phyloP scores from a whole-genome alignment of 1,140 invertebrate species.

The Saccostrea cuccullata region DNA sequence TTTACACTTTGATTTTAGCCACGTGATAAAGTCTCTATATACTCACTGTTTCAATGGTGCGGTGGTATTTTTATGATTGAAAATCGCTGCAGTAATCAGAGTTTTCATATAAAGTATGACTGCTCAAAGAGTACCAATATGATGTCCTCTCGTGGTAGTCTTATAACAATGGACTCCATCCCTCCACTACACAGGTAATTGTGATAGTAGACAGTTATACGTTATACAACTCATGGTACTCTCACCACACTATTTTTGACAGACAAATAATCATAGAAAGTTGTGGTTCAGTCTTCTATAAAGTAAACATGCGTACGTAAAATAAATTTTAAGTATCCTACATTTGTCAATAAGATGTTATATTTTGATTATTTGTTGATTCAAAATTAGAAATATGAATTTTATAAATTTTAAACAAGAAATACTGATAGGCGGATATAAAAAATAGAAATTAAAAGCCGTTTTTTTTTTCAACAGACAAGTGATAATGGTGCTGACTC shows the following conservation, averaged over 20 bases:
- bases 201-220: slow-evolving; percentile 91
- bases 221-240: slow-evolving; percentile 40
- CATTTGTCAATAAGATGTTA: no score
- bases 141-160: slow-evolving; percentile 93
- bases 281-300: no score
- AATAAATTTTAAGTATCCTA: not conserved
- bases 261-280: no score
- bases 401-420: no score
- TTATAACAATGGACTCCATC: slow-evolving; percentile 95
- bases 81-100: slow-evolving; percentile 92
- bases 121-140: slow-evolving; percentile 98
- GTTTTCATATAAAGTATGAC: slow-evolving; percentile 97
- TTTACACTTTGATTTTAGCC: slow-evolving; percentile 80
- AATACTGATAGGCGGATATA: no score
- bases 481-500: slow-evolving; percentile 96
- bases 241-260: no score
- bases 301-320: no score
- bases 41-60: slow-evolving; percentile 97
- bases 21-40: slow-evolving; percentile 96
- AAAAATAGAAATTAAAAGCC: no score
- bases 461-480: slow-evolving; percentile 83
- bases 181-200: slow-evolving; percentile 93
- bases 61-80: slow-evolving; percentile 97
- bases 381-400: no score
- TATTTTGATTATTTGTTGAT: no score